Evolutionary conservation across 2,113 vertebrate genomes (phyloP), one percentile per base, ranked within the genome.

Genomic region (Chrysochloris asiatica): DNA sequence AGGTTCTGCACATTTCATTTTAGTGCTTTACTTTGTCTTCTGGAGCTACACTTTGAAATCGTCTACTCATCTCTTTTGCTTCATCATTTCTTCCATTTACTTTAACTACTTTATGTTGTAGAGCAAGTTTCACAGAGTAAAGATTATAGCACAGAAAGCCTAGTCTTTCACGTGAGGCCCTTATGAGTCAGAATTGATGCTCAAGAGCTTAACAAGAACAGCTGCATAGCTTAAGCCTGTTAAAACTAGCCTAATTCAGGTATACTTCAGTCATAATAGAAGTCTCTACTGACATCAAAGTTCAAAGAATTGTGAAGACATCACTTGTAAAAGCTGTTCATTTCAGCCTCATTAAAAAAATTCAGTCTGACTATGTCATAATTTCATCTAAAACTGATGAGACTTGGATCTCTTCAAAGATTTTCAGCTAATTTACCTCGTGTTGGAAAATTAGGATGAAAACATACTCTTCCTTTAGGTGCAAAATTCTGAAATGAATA

Each of bases 381-480:
- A 69, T 85, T 69, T 92, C 9, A 59, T 79, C 14, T 52, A 65
- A 85, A 92, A 28, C 9, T n/a, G 5, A 47, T 52, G 83, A 83
- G 26, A 59, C 16, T 14, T 86, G 3, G n/a, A n/a, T n/a, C n/a
- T n/a, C n/a, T n/a, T n/a, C n/a, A n/a, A n/a, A n/a, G n/a, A n/a
- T n/a, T n/a, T 94, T 28, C 6, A 84, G 33, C 3, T 7, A 63
- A 1, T 69, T 26, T 10, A 73, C 22, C 61, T 79, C 80, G 19
- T 81, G 19, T 38, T 92, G 43, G 85, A 22, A 54, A 86, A 91
- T 95, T 81, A 67, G n/a, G 11, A 69, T 86, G 24, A 50, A 4
- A 54, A 41, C 24, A 41, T 1, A 54, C 3, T 80, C 3, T 22
- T 59, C 21, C 33, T 16, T 19, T 67, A 36, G 36, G 78, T 81